A percentile compares a stretch with the other conserved stretches of the same genome.
Conservation (phyloP, 2,797 vertebrate species). For the Rhincodon typus region DNA sequence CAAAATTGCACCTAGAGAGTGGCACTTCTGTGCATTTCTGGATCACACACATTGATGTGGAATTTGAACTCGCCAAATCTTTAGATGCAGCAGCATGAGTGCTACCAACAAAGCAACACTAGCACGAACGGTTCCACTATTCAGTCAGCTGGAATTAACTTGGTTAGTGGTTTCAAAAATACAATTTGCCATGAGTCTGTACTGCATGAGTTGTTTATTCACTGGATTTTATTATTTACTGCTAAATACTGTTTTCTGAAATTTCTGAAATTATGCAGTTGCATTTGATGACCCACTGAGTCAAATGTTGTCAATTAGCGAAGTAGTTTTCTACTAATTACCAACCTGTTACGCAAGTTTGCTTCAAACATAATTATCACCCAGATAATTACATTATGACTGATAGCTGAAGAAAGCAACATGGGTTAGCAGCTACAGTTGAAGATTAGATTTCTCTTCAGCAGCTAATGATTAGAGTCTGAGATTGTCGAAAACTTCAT, state of each 20-base stretch:
- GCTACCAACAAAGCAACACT: not conserved
- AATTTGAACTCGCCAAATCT: not conserved
- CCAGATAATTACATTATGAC: slow-evolving; percentile 46
- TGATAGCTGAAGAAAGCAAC: slow-evolving; percentile 48
- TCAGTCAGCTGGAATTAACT: not conserved
- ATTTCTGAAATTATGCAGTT: not conserved
- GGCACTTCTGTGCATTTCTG: no score
- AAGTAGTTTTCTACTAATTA: slow-evolving; percentile 41
- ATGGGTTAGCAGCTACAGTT: slow-evolving; percentile 43
- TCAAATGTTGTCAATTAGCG: slow-evolving; percentile 43
- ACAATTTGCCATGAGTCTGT: not conserved
- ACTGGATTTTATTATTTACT: not conserved
- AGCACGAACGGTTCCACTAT: not conserved
- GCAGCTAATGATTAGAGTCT: not conserved
- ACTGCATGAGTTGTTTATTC: not conserved
- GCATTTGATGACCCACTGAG: slow-evolving; percentile 37
- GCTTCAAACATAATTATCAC: slow-evolving; percentile 45
- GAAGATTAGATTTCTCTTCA: slow-evolving; percentile 46
- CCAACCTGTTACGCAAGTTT: slow-evolving; percentile 44
- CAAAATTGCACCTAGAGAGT: not conserved
- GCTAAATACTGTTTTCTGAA: not conserved
- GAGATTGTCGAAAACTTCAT: not conserved
- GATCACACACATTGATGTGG: not conserved
- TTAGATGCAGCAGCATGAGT: not conserved
- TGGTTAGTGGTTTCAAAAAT: not conserved